phyloP scores from a whole-genome alignment of 2,797 vertebrate genomes.

The Mus caroli region DNA sequence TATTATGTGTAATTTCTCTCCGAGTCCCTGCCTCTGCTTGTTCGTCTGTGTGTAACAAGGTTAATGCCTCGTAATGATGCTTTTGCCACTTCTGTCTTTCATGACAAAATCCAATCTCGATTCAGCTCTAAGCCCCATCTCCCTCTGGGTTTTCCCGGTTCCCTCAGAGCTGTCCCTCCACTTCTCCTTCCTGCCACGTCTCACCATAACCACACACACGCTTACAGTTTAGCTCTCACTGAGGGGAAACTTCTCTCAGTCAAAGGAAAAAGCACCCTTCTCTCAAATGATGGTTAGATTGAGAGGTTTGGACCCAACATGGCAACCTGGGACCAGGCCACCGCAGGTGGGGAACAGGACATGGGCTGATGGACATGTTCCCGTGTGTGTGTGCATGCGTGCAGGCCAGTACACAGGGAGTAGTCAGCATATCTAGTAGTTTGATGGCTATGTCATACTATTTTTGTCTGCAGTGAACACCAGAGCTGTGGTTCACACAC shows the following conservation, averaged over 20 bases:
- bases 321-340: neutral
- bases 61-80: conserved; percentile 85
- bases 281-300: conserved; percentile 8
- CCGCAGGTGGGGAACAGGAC: too few species aligned
- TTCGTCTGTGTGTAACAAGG: conserved; percentile 85
- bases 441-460: neutral
- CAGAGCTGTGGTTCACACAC: neutral
- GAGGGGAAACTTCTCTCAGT: conserved; percentile 47
- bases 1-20: conserved; percentile 86
- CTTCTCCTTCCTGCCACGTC: conserved; percentile 41
- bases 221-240: neutral
- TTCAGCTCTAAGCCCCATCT: conserved; percentile 75
- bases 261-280: conserved; percentile 39
- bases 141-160: conserved; percentile 79
- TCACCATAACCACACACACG: conserved; percentile 31
- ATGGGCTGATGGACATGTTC: neutral
- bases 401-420: neutral
- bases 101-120: conserved; percentile 83
- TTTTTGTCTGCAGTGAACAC: neutral
- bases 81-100: conserved; percentile 84
- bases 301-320: neutral
- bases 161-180: conserved; percentile 65
- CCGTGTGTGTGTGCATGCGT: rapidly evolving
- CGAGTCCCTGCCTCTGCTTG: conserved; percentile 87
- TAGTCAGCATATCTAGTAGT: rapidly evolving